These are phyloP conservation scores for Mactromeris polynyma DNA, from an alignment of 2,888 invertebrate species.

Conservation along the genomic window DNA sequence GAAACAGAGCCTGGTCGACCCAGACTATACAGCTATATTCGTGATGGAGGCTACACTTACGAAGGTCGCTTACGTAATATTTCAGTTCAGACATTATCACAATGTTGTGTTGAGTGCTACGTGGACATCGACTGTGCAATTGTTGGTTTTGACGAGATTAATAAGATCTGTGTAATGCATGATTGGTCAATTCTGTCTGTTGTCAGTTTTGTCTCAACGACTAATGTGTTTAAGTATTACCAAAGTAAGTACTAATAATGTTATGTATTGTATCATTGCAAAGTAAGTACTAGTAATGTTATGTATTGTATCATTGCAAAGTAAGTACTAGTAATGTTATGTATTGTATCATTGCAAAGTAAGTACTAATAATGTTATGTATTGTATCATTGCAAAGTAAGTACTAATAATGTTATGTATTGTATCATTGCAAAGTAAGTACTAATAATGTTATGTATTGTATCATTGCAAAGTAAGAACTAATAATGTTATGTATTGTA, in stretches of 20 bases:
- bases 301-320: no score
- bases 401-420: no score
- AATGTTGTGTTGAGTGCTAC: slow-evolving; percentile 8
- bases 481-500: no score
- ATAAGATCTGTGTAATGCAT: neutral
- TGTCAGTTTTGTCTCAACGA: neutral
- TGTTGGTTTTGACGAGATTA: neutral
- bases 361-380: no score
- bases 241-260: neutral
- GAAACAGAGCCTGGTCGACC: neutral
- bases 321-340: no score
- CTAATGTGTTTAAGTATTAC: neutral
- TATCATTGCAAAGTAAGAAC: no score
- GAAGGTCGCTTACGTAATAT: neutral
- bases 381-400: no score
- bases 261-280: no score
- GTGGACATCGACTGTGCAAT: neutral
- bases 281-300: no score
- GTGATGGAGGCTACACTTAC: neutral
- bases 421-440: no score
- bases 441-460: no score
- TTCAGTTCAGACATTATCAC: neutral
- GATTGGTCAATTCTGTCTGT: neutral
- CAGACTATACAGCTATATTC: neutral
- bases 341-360: no score